Evolutionary conservation across 2,113 vertebrate species (phyloP), one percentile per base, ranked within the genome.

Genomic region (Scytalopus superciliaris): DNA sequence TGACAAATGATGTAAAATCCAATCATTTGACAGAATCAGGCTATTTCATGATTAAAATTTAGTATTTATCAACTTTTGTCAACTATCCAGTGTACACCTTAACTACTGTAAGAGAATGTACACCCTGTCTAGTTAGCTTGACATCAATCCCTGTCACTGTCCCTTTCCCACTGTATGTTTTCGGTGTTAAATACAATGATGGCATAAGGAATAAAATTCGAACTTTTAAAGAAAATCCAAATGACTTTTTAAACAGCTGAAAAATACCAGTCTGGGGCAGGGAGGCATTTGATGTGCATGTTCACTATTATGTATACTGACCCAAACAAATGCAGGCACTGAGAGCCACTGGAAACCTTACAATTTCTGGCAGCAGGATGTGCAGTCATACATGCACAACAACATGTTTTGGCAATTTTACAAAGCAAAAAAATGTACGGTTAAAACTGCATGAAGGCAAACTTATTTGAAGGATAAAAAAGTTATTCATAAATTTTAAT

Each of bases 281-380:
- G 45, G 50, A 94, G 80, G 87, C 56, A 90, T 28, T 45, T 50
- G 35, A 42, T 81, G 81, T 91, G 44, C 13, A 52, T 31, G 73
- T 64, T 30, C 19, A 44, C 31, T 16, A 28, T 80, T 90, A 49
- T 3, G 2, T 50, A 40, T 69, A 96, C 4, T 73, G 56, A 87
- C 66, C 60, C 49, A 53, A 19, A 73, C 6, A 84, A 96, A 93
- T 23, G 37, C 17, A 96, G 79, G 90, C 93, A 94, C 39, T 84
- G 22, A 84, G 30, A 37, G 55, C 11, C 72, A 82, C 89, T 97
- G 97, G 96, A 96, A 94, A 45, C 7, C 33, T 95, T 94, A 89
- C 92, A 92, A 1, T n/a, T 85, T 60, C 73, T 40, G 89, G 91
- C 75, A 94, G 87, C 31, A 74, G 4, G 39, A 63, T 62, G n/a